Base-by-base conservation (phyloP, 64 coral and sea anemone species). In the Pocillopora verrucosa region DNA sequence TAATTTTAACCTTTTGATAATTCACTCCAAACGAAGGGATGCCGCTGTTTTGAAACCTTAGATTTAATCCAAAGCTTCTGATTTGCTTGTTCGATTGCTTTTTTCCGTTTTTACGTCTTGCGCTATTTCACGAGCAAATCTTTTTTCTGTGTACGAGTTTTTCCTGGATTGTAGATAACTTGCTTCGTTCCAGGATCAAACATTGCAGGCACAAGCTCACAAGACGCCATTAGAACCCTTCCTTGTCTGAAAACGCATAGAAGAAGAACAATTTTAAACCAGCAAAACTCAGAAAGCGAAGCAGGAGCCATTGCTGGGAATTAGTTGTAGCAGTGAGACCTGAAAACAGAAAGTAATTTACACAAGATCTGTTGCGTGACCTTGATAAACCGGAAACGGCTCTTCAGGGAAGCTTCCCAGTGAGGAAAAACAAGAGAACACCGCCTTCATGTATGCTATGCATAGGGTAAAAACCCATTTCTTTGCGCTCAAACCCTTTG, bases 121-220 rank as follows among this genome's bases (percentile, higher is more conserved):
- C 11, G 84, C 83, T 16, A 92, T 60, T 19, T 92, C 25, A 92
- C 68, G 11, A 87, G 74, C 14, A 92, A 36, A 7, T 74, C 65
- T 24, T 92, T 87, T 24, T 86, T 79, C 72, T 7, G 61, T 15
- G 56, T 37, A 64, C 63, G 30, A 58, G 58, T 25, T 22, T 77
- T 37, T 11, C 86, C 36, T 19, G 80, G 79, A 64, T 65, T 78
- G 59, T 84, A 77, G 14, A 51, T 38, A 51, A 86, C 61, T 30
- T 70, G 59, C 5, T 92, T 87, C n/a, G 83, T 80, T 15, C 59
- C 82, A 36, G 83, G 74, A 38, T 92, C 84, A 75, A 75, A 91
- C 69, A 57, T 74, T 1, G 76, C 83, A 16, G 82, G 84, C 4
- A 73, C 80, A 19, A 58, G 83, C 60, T 87, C 68, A 72, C 90